A percentile compares a stretch with the other conserved stretches of the same genome.
Evolutionary conservation across 2,888 invertebrate species (phyloP).

Genomic region (Eumacrocentrus americanus): DNA sequence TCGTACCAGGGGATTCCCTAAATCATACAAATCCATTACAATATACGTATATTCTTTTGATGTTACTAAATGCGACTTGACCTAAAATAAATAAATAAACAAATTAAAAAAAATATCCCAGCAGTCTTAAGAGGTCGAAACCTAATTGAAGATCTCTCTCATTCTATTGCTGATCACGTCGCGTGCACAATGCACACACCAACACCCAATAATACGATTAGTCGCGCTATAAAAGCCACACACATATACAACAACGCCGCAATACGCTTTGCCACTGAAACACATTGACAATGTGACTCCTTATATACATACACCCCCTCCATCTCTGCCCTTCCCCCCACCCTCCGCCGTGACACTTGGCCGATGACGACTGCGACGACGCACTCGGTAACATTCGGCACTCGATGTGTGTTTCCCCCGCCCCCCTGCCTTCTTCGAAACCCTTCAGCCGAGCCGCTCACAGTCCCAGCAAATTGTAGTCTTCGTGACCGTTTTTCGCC

Average conservation of each 20-base stretch:
- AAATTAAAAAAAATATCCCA: too few relatives aligned
- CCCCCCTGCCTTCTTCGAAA: too few relatives aligned
- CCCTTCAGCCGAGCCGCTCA: too few relatives aligned
- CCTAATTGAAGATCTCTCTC: too few relatives aligned
- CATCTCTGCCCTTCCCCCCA: not conserved
- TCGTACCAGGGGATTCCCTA: too few relatives aligned
- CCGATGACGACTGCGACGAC: conserved; percentile 15
- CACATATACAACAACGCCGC: conserved; percentile 9
- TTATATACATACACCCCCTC: not conserved
- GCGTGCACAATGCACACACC: conserved; percentile 19
- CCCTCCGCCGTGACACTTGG: not conserved
- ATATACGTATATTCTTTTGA: too few relatives aligned
- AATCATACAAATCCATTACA: too few relatives aligned
- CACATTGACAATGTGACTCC: not conserved
- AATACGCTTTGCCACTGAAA: conserved; percentile 7
- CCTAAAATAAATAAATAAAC: too few relatives aligned
- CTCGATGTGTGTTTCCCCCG: not conserved
- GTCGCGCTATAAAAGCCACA: conserved; percentile 1
- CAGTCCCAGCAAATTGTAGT: not conserved
- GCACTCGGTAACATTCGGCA: conserved; percentile 2
- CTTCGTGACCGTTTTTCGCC: not conserved
- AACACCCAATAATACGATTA: conserved; percentile 25
- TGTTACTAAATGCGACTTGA: too few relatives aligned
- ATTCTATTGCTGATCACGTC: too few relatives aligned
- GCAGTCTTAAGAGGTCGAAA: too few relatives aligned